Percentiles rank a stretch among this genome's conserved stretches.
These are phyloP conservation scores for Myxocyprinus asiaticus DNA, from an alignment of 2,113 vertebrate genomes.

Conservation along the genomic window DNA sequence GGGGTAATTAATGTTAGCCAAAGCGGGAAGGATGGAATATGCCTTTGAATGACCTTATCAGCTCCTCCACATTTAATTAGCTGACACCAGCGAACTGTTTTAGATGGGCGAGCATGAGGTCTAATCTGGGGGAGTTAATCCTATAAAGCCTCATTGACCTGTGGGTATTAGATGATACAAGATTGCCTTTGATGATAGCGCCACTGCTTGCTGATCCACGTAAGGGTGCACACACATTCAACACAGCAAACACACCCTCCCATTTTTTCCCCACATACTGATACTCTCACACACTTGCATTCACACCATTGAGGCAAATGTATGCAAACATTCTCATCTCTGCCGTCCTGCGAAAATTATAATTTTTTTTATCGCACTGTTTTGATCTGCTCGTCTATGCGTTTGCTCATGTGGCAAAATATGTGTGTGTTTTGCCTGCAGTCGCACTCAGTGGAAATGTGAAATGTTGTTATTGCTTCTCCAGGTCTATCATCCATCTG, in stretches of 20 bases:
- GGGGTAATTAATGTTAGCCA: slow-evolving; percentile 35
- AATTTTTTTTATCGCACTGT: slow-evolving; percentile 23
- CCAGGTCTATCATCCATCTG: slow-evolving; percentile 8
- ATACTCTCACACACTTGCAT: neutral
- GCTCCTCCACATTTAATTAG: slow-evolving; percentile 47
- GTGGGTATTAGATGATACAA: slow-evolving; percentile 46
- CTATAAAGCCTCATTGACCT: slow-evolving; percentile 42
- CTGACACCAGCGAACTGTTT: slow-evolving; percentile 31
- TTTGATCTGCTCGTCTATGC: slow-evolving; percentile 27
- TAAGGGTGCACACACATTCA: neutral
- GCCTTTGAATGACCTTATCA: slow-evolving; percentile 34
- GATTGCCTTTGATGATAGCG: slow-evolving; percentile 35
- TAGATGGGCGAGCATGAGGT: slow-evolving; percentile 11
- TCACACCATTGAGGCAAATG: slow-evolving; percentile 1
- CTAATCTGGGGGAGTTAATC: slow-evolving; percentile 50
- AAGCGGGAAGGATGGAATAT: slow-evolving; percentile 12
- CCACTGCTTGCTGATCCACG: neutral
- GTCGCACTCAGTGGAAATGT: neutral
- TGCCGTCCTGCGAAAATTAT: slow-evolving; percentile 23
- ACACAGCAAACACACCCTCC: neutral
- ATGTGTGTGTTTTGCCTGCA: neutral
- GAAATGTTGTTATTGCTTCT: slow-evolving; percentile 26
- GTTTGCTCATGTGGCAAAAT: slow-evolving; percentile 17
- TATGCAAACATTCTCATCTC: slow-evolving; percentile 21
- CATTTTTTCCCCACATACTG: neutral